Base-by-base conservation (phyloP, 2,113 vertebrate species). In the Lutjanus erythropterus region DNA sequence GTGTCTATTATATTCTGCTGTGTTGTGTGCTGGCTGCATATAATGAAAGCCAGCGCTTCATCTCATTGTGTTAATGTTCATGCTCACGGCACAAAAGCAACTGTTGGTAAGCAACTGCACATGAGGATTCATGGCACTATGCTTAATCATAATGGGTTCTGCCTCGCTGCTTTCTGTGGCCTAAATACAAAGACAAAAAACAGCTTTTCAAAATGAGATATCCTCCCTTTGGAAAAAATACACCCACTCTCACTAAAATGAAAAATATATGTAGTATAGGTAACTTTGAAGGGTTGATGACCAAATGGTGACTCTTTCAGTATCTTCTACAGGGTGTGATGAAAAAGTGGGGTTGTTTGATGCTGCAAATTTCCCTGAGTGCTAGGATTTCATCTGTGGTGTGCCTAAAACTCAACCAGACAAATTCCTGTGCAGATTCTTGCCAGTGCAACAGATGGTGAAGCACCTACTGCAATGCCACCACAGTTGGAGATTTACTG, bases 151-250 rank as follows among this genome's bases (percentile, higher is more conserved):
- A 16, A n/a, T 8, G 35, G 29, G 52, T 46, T n/a, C 18, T 9
- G 80, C 52, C 50, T 78, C 75, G 19, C 46, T 41, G 74, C 62
- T 39, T 35, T 47, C 58, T 70, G 69, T 60, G 64, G 74, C 79
- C 70, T 55, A 52, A 78, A 75, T 75, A 60, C 70, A 75, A 58
- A 49, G 10, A 71, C 56, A 61, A 55, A 50, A 50, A 58, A 50
- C 64, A 41, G 35, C 50, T 64, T 47, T 59, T 15, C 3, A 7
- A 41, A 49, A 59, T 33, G 12, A 58, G 37, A 44, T 37, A 6
- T 37, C 12, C 21, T 35, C 12, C 2, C 3, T 37, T 37, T 47
- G 1, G 21, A 55, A 29, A 52, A 18, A 31, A 33, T 18, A 64
- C 23, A 0, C 0, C 1, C 2, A 33, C 29, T 47, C 41, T 8